Percentiles rank a stretch among this genome's conserved stretches.
Conservation (phyloP, 92 coral and sea anemone species). For the Meandrina meandrites region DNA sequence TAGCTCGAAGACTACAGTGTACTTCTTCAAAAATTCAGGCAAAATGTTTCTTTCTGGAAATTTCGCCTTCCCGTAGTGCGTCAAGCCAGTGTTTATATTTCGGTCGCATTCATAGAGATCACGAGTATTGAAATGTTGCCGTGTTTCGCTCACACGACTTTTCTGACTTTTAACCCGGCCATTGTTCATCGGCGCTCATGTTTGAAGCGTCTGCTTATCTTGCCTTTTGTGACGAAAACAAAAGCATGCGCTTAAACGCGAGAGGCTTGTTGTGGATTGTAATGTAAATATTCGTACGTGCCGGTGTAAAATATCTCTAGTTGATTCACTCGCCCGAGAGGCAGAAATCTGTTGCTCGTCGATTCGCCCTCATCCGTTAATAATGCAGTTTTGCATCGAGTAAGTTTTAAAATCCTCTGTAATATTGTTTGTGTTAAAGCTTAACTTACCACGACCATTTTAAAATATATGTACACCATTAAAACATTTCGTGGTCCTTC, state of each 20-base stretch:
- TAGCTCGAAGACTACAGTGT: neutral
- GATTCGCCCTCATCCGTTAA: neutral
- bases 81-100: neutral
- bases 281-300: constrained; percentile 26
- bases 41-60: neutral
- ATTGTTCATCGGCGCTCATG: neutral
- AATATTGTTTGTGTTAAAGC: neutral
- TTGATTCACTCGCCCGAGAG: neutral
- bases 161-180: neutral
- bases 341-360: neutral
- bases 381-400: constrained; percentile 7
- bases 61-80: neutral
- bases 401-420: neutral
- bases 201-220: neutral
- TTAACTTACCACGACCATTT: neutral
- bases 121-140: neutral
- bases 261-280: neutral
- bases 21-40: neutral
- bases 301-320: neutral
- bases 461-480: neutral
- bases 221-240: neutral
- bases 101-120: neutral
- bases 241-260: neutral
- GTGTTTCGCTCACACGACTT: neutral
- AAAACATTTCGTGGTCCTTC: neutral